Evolutionary conservation across 2,888 invertebrate species (phyloP), one percentile per base, ranked within the genome.

Genomic region (Philopedon plagiatum): DNA sequence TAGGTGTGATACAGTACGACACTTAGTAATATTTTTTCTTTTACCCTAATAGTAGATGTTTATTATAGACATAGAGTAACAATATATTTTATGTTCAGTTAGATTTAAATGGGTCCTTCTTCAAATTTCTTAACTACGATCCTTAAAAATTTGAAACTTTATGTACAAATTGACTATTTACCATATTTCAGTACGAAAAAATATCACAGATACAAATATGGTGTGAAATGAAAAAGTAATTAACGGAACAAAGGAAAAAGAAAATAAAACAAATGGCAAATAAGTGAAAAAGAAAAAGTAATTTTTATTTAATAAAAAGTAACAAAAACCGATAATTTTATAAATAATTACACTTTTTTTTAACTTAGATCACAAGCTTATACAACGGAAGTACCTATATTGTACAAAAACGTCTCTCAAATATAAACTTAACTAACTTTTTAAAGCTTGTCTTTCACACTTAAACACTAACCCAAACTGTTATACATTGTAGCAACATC

Each of bases 161-260:
- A 82, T 83, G 62, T 83, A 84, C 83, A 84, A 83, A 83, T 84
- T 84, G 83, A 84, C 83, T 84, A 83, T 80, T 78, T 80, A 77
- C 78, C 79, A 79, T 77, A 77, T 79, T 79, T 83, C 83, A 83
- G 84, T 84, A 84, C 82, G 82, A 83, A 83, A 82, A 83, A 83
- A 83, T 84, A 84, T 84, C 84, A 84, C 84, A 84, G 84, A 82
- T 83, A 83, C 81, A 83, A 78, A 80, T 74, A 70, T 68, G 74
- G 74, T 74, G 71, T 72, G 62, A 67, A 75, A 72, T 39, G 58
- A 61, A 74, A 71, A 68, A 39, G 21, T 72, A 64, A 51, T 29
- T 64, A 62, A 74, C 32, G 56, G 44, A 64, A 72, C 49, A 74
- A 76, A 76, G 73, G 75, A 77, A 77, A 76, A 78, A 57, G 65